Evolutionary conservation across 2,113 vertebrate genomes (phyloP).

Genomic region (Sylvietta virens): DNA sequence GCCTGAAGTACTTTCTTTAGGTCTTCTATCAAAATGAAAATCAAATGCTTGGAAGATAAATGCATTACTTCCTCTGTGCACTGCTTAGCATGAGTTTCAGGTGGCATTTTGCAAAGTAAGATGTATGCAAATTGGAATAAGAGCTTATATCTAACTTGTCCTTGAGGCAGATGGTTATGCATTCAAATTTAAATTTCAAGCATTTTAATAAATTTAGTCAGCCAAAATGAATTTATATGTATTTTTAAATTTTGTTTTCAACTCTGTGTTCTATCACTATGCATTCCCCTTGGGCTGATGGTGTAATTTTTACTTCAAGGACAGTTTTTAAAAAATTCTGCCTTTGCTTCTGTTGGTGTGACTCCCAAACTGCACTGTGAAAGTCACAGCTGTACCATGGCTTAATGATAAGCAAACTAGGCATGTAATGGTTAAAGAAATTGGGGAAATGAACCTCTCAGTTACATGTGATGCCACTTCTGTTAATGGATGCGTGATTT

Average conservation of each 20-base stretch:
- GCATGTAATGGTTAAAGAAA: neutral
- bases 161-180: neutral
- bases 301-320: neutral
- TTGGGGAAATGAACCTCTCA: neutral
- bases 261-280: neutral
- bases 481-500: neutral
- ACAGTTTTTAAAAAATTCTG: neutral
- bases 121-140: neutral
- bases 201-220: neutral
- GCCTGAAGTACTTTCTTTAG: neutral
- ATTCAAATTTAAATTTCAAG: constrained; percentile 47
- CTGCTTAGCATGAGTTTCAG: neutral
- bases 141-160: neutral
- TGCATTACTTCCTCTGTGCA: neutral
- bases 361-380: neutral
- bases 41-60: neutral
- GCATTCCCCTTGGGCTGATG: neutral
- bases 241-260: neutral
- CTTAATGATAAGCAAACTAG: neutral
- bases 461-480: neutral
- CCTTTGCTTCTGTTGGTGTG: neutral
- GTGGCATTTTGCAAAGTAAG: constrained; percentile 2
- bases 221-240: neutral
- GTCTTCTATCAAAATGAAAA: neutral
- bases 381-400: neutral